Conservation (phyloP, 2,113 vertebrate species). For the Plecotus auritus region DNA sequence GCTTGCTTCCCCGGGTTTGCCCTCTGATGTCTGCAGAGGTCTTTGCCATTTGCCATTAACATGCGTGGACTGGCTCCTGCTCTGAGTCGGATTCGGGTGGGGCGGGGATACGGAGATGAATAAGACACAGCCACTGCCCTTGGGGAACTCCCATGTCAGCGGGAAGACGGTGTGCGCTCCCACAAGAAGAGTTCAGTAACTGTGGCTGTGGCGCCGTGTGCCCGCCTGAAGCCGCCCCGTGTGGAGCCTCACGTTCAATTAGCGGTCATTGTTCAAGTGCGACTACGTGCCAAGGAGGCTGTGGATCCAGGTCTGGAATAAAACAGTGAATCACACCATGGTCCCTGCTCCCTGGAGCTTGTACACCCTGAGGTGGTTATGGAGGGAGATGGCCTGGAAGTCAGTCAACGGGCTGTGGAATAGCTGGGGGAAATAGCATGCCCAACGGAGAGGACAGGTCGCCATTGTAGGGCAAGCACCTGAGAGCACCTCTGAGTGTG, state of each 20-base stretch:
- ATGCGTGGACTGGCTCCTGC: background rate
- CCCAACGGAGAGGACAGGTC: background rate
- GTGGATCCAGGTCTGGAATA: background rate
- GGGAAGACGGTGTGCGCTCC: background rate
- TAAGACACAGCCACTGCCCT: background rate
- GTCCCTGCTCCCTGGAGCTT: background rate
- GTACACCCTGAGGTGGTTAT: accelerated
- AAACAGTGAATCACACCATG: background rate
- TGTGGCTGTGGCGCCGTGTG: accelerated
- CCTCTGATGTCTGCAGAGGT: constrained; percentile 26
- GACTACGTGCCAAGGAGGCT: background rate
- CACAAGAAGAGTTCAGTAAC: background rate
- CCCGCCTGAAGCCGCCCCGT: background rate
- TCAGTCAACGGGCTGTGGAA: background rate
- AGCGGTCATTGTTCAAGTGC: background rate
- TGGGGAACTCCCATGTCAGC: background rate
- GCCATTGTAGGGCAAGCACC: no score
- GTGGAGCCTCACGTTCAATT: background rate
- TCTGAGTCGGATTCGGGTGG: background rate
- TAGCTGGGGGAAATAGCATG: background rate
- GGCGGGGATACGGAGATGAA: background rate
- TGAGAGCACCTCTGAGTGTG: background rate
- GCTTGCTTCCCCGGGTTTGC: background rate
- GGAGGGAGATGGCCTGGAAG: background rate
- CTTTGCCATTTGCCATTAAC: constrained; percentile 35